These are phyloP conservation scores for Leptopilina drosophilae DNA, from an alignment of 2,888 invertebrate species.

Conservation along the genomic window DNA sequence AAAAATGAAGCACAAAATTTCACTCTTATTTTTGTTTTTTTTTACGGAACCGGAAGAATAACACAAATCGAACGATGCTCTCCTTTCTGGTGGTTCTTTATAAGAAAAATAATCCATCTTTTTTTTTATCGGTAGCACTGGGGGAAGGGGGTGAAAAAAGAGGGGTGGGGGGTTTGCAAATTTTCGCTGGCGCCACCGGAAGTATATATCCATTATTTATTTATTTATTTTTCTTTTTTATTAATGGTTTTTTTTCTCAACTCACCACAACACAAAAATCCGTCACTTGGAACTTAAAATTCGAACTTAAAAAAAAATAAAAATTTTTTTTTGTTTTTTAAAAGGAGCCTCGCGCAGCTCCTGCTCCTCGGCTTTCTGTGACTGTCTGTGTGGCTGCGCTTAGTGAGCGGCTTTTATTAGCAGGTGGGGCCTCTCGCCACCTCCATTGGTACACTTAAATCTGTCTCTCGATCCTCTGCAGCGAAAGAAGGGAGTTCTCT, in stretches of 20 bases:
- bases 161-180: not conserved
- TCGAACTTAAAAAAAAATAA: conserved; percentile 55
- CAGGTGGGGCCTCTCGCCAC: conserved; percentile 75
- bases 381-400: conserved; percentile 76
- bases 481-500: conserved; percentile 42
- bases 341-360: conserved; percentile 68
- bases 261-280: conserved; percentile 58
- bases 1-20: conserved; percentile 40
- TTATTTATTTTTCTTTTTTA: conserved; percentile 41
- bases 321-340: conserved; percentile 43
- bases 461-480: conserved; percentile 61
- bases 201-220: conserved; percentile 20
- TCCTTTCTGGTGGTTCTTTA: not conserved
- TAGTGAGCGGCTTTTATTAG: conserved; percentile 77
- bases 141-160: not conserved
- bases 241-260: conserved; percentile 45
- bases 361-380: conserved; percentile 74
- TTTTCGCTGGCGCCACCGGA: conserved; percentile 48
- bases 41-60: conserved; percentile 2
- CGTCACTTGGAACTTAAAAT: conserved; percentile 58
- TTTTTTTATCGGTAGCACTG: conserved; percentile 22
- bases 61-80: not conserved
- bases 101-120: conserved; percentile 14
- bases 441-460: conserved; percentile 72
- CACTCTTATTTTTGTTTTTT: not conserved